phyloP scores from a whole-genome alignment of 2,113 vertebrate species.

The Apodemus sylvaticus region DNA sequence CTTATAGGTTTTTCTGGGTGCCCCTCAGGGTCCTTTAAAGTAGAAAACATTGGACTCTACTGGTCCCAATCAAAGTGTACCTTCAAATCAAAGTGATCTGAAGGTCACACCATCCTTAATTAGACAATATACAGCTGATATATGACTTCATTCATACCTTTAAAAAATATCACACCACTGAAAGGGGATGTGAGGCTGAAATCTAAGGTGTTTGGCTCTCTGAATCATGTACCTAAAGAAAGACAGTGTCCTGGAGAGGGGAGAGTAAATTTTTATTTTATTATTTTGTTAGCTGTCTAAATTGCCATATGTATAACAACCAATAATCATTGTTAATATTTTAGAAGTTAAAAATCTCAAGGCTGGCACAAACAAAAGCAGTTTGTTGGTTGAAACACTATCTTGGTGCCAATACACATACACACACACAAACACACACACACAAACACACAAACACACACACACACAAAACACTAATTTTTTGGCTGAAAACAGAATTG shows the following conservation, averaged over 20 bases:
- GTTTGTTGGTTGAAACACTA: background rate
- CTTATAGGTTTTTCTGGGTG: background rate
- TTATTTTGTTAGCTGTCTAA: slow-evolving; percentile 26
- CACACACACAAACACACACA: background rate
- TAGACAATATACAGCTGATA: background rate
- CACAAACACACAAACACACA: background rate
- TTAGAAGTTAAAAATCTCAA: background rate
- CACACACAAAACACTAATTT: too few species aligned
- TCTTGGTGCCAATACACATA: background rate
- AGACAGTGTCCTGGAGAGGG: background rate
- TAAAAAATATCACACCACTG: background rate
- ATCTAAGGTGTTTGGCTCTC: background rate
- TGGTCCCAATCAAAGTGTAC: background rate
- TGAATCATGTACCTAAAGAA: background rate
- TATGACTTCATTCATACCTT: background rate
- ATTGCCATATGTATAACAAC: background rate
- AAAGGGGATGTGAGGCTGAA: background rate
- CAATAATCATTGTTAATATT: background rate
- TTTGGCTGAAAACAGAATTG: slow-evolving; percentile 21
- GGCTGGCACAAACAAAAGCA: slow-evolving; percentile 10
- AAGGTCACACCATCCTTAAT: background rate
- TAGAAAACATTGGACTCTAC: background rate
- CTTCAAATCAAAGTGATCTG: background rate
- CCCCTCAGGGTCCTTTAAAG: background rate
- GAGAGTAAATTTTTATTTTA: background rate